Base-by-base conservation (phyloP, 1,140 invertebrate genomes). In the Pseudomyrmex flavicornis region DNA sequence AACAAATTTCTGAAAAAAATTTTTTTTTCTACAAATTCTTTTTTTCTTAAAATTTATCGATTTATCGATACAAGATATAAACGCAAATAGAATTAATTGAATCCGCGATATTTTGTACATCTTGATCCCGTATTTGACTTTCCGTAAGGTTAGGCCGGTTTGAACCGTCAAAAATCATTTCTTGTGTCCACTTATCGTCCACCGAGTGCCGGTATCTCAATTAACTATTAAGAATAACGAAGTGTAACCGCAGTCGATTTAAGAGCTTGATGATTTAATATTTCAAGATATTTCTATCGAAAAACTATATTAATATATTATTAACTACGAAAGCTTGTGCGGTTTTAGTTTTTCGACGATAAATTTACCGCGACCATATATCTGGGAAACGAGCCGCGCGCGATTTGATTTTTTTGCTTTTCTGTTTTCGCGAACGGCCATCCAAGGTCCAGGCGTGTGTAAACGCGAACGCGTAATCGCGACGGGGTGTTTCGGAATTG, bases 111-210 rank as follows among this genome's bases (percentile, higher is more conserved):
- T 66, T 66, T 66, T 50, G 12, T 52, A 50, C 48, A 50, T 85
- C 68, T 89, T 87, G 85, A 82, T 85, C 72, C 84, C 73, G 48
- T 54, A 69, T 74, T 35, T 35, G 5, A 35, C 35, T 35, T 35
- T 4, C 35, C 68, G 79, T 61, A 62, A 76, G 90, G 89, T 91
- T 85, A 87, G 88, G 88, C 86, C 89, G 58, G 66, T 65, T 62
- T 70, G 69, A 52, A 52, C 26, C 9, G 82, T 80, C 69, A 85
- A 89, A 90, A 90, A 88, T 84, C 89, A 66, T 75, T 74, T 82
- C 85, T 85, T 35, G 72, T 85, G 89, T 89, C 87, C 87, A 83
- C 87, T 90, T 85, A 88, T 86, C 84, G 22, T 82, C 2, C 56
- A 13, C 17, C 26, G 65, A 70, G 35, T 56, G 15, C 20, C 50